Evolutionary conservation across 2,797 vertebrate genomes (phyloP).

Genomic region (Eremophila alpestris): DNA sequence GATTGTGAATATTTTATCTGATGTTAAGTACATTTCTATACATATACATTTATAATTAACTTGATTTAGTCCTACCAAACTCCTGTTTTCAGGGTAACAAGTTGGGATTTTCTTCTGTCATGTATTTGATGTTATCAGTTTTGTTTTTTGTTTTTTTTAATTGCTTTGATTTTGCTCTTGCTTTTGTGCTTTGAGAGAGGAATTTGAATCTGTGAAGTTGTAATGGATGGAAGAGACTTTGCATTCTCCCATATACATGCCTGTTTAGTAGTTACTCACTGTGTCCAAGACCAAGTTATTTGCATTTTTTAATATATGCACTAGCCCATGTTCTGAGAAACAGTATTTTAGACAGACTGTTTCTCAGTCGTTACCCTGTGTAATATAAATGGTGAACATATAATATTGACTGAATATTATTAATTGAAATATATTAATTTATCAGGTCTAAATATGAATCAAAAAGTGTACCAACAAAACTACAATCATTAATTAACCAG

Average conservation of each 20-base stretch:
- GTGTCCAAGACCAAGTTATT: background rate
- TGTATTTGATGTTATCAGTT: background rate
- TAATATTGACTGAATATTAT: background rate
- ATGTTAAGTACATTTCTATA: background rate
- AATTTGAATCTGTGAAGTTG: background rate
- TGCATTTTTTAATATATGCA: background rate
- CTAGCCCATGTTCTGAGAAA: background rate
- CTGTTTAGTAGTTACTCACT: background rate
- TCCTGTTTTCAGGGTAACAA: background rate
- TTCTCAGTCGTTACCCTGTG: background rate
- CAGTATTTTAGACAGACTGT: background rate
- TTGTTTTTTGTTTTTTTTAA: background rate
- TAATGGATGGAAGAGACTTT: background rate
- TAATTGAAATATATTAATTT: background rate
- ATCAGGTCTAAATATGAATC: background rate
- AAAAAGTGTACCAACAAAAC: background rate
- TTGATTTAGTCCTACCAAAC: background rate
- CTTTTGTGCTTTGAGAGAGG: background rate
- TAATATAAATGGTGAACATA: background rate
- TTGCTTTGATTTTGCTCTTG: background rate
- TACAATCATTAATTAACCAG: background rate
- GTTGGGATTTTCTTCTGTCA: background rate
- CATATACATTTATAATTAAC: background rate
- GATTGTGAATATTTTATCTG: conserved; percentile 3
- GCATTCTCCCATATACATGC: background rate